phyloP scores from a whole-genome alignment of 2,888 invertebrate genomes.

The Limnephilus lunatus region DNA sequence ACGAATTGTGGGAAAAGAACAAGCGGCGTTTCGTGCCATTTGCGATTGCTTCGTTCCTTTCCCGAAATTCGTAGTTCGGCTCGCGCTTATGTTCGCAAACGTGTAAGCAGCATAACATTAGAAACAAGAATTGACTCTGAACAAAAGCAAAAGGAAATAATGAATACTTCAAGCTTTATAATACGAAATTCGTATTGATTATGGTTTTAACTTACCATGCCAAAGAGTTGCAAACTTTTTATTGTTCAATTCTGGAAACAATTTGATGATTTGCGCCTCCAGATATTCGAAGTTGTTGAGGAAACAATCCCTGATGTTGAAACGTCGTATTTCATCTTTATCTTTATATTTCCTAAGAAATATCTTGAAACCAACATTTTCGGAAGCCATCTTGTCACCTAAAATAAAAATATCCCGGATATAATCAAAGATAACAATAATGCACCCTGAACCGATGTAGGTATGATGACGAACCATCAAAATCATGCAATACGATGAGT shows the following conservation, averaged over 20 bases:
- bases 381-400: slow-evolving; percentile 27
- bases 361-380: slow-evolving; percentile 17
- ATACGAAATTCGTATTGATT: neutral
- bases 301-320: slow-evolving; percentile 77
- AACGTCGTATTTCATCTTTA: slow-evolving; percentile 70
- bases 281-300: slow-evolving; percentile 77
- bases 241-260: slow-evolving; percentile 78
- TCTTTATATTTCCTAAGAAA: slow-evolving; percentile 2
- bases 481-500: neutral
- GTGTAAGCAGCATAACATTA: too few relatives aligned
- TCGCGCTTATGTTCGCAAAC: too few relatives aligned
- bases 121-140: neutral
- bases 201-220: slow-evolving; percentile 77
- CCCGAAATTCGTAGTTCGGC: too few relatives aligned
- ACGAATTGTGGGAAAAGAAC: too few relatives aligned
- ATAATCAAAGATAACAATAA: neutral
- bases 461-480: neutral
- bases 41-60: too few relatives aligned
- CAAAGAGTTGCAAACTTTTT: slow-evolving; percentile 77
- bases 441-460: neutral
- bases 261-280: slow-evolving; percentile 77
- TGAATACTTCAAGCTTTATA: neutral
- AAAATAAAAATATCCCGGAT: neutral
- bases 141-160: neutral
- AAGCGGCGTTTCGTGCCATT: too few relatives aligned